Evolutionary conservation across 2,888 invertebrate species (phyloP).

Genomic region (Bruchidius siliquastri): DNA sequence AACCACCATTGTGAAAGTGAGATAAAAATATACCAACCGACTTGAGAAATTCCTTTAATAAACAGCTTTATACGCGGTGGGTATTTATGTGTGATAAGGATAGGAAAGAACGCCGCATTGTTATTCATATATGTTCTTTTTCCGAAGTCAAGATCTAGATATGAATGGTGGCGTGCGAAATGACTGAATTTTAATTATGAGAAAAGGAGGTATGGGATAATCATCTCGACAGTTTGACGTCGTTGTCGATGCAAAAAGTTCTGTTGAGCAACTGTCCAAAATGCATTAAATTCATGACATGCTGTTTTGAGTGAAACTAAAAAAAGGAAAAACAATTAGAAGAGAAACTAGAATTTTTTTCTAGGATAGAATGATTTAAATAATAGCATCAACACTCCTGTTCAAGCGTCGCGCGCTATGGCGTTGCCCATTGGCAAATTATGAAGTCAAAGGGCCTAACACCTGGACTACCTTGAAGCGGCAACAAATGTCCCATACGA

Average conservation of each 20-base stretch:
- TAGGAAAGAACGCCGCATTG: constrained; percentile 1
- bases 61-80: neutral
- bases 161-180: constrained; percentile 9
- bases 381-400: too few species aligned
- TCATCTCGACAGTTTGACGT: neutral
- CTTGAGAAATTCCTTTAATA: neutral
- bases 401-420: too few species aligned
- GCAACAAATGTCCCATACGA: too few species aligned
- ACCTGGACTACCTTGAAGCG: too few species aligned
- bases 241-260: neutral
- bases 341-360: too few species aligned
- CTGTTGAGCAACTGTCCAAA: too few species aligned
- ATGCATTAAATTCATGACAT: too few species aligned
- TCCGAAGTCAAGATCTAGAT: constrained; percentile 7
- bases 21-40: constrained; percentile 11
- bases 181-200: constrained; percentile 9
- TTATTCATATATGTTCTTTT: constrained; percentile 6
- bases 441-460: too few species aligned
- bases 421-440: too few species aligned
- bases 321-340: too few species aligned
- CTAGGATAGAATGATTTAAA: too few species aligned
- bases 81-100: neutral
- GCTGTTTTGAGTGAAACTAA: too few species aligned
- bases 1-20: constrained; percentile 21
- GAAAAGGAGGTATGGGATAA: neutral